phyloP scores from a whole-genome alignment of 2,888 invertebrate genomes.

The Eupithecia insigniata region DNA sequence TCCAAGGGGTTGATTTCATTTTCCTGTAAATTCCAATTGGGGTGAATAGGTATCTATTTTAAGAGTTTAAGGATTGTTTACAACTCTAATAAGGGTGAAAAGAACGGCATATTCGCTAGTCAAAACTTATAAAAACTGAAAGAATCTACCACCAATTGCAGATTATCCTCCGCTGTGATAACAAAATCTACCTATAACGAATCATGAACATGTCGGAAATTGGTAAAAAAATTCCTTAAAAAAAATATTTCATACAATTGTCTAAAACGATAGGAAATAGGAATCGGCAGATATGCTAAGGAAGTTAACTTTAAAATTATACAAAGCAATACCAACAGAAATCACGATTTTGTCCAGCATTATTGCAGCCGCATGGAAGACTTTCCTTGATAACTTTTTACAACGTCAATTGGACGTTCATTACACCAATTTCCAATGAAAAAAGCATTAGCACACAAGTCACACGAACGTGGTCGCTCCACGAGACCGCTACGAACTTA shows the following conservation, averaged over 20 bases:
- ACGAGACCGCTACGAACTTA: constrained; percentile 59
- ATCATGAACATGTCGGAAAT: neutral
- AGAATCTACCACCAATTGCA: neutral
- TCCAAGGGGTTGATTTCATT: constrained; percentile 71
- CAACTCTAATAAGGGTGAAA: neutral
- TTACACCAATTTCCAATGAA: constrained; percentile 46
- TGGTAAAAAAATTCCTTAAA: neutral
- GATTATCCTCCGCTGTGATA: neutral
- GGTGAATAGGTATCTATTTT: constrained; percentile 18
- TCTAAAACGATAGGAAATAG: constrained; percentile 9
- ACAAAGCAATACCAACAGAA: constrained; percentile 40
- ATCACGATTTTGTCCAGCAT: constrained; percentile 48
- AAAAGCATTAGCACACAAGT: constrained; percentile 51
- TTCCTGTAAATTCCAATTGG: constrained; percentile 72
- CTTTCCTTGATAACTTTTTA: constrained; percentile 32
- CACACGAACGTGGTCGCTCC: constrained; percentile 59
- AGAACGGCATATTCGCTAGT: neutral
- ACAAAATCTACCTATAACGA: neutral
- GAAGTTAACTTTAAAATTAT: neutral
- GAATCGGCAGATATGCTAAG: neutral
- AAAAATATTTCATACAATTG: neutral
- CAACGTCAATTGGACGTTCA: constrained; percentile 32
- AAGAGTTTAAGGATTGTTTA: neutral
- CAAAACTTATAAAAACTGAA: neutral
- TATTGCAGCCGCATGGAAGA: constrained; percentile 34